Base-by-base conservation (phyloP, 2,797 vertebrate species). In the Chiloscyllium punctatum region DNA sequence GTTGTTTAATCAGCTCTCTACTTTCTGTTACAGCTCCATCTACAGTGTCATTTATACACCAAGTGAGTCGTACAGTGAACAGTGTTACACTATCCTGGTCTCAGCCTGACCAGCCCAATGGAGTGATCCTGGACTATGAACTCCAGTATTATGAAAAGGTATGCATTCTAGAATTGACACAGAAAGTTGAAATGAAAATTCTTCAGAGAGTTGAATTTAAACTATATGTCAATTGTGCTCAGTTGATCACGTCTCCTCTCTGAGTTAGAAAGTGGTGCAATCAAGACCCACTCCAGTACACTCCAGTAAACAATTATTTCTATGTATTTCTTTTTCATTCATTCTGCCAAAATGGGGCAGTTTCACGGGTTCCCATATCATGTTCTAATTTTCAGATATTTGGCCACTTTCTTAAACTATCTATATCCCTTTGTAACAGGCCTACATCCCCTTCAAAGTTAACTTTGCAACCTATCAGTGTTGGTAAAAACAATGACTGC, bases 11-110 rank as follows among this genome's bases (percentile, higher is more conserved):
- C 5, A 37, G 3, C 2, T 92, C 18, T 92, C 72, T 25, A 6
- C 1, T 72, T 74, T 74, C 42, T 74, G 11, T 94, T 94, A 98
- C 96, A 98, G 99, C 98, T 66, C 99, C 99, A 0, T 99, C 99
- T 0, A 97, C 98, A 0, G 99, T 99, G 95, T 99, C 99, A 97
- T 99, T 99, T 97, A 99, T 99, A 98, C 99, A 99, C 96, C 99
- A 99, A 97, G 98, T 99, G 95, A 99, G 98, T 97, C 98, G 98
- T 96, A 98, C 98, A 0, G 98, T 99, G 69, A 98, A 97, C 97
- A 99, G 98, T 97, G 98, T 99, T 96, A 99, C 99, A 4, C 97
- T 99, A 94, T 99, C 99, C 0, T 99, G 99, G 99, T 99, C 99
- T 48, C 99, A 99, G 96, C 99, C 99, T 0, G 98, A 99, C 97